Base-by-base conservation (phyloP, 2,888 invertebrate genomes). In the Diarsia mendica region DNA sequence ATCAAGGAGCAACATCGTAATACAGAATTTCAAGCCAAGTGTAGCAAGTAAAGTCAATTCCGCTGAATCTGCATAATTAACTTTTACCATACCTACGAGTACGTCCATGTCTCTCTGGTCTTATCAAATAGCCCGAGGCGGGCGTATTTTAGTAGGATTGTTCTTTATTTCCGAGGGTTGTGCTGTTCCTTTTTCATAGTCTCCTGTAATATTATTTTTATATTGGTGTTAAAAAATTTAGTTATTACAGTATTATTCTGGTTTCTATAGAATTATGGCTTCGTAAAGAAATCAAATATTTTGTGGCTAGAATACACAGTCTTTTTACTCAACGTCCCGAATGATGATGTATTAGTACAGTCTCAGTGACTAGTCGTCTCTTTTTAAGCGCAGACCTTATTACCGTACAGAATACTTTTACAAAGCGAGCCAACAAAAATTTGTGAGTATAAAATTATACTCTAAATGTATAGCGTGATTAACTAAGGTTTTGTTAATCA, bases 91-190 rank as follows among this genome's bases (percentile, higher is more conserved):
- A 71, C 44, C 13, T 4, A 20, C 15, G 20, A 15, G 44, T 33
- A 23, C 55, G 33, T 33, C 23, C 44, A 55, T 78, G 64, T 51
- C 20, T 64, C 49, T 70, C 55, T 11, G 28, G 4, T 78, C 44
- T 77, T 65, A 64, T 78, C 77, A 55, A 78, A 79, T 65, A 58
- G 72, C 77, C 55, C 1, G 49, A 51, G 72, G 77, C 72, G 44
- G 33, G 10, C 49, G 55, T 51, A 51, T 77, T 78, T 65, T 72
- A 51, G 63, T 58, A 46, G 58, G 11, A 77, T 46, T 65, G 20
- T 78, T 58, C 49, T 78, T 77, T 72, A 72, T 68, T 78, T 78
- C 44, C 44, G 46, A 51, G 46, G 46, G 15, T 51, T 6, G 15
- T 61, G 20, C 18, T 51, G 51, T 51, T 75, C 15, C 15, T 4